Base-by-base conservation (phyloP, 2,888 invertebrate genomes). In the Mythimna vitellina region DNA sequence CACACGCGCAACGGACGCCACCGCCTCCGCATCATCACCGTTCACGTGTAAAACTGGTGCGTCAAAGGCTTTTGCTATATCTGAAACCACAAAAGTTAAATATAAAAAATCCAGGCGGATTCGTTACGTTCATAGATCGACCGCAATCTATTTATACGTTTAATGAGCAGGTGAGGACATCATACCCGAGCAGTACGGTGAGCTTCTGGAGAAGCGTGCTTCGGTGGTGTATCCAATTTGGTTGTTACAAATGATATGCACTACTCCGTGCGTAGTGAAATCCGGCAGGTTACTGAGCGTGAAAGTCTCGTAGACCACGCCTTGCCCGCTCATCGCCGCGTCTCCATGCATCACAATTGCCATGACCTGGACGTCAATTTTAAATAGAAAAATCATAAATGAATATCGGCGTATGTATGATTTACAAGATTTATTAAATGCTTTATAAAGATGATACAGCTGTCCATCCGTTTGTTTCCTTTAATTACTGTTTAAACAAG, bases 21-120 rank as follows among this genome's bases (percentile, higher is more conserved):
- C 99, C 20, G 99, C 98, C 90, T 99, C 99, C 0, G 99, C 98
- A 93, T 99, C 98, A 91, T 99, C 99, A 17, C 97, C 98, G 92
- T 99, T 99, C 32, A 99, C 99, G 93, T 99, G 99, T 95, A 99
- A 97, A 79, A 99, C 98, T 0, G 99, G 99, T 17, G 99, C 98
- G 89, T 98, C 98, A 20, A 99, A 98, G 65, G 98, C 98, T 86
- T 99, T 97, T 0, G 98, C 99, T 65, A 99, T 98, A 93, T 99
- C 97, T 94, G 85, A 49, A 3, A 72, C n/a, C 17, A 7, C 7
- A 32, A 32, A 32, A 29, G 1, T 49, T 46, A 5, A 46, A 49
- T 1, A 1, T 60, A 25, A 14, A 35, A 17, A 17, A 12, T 12
- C 4, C 46, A 0, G 46, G 4, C 46, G 6, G 0, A 35, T 35